Evolutionary conservation across 2,888 invertebrate genomes (phyloP).

Genomic region (Ischnura elegans): DNA sequence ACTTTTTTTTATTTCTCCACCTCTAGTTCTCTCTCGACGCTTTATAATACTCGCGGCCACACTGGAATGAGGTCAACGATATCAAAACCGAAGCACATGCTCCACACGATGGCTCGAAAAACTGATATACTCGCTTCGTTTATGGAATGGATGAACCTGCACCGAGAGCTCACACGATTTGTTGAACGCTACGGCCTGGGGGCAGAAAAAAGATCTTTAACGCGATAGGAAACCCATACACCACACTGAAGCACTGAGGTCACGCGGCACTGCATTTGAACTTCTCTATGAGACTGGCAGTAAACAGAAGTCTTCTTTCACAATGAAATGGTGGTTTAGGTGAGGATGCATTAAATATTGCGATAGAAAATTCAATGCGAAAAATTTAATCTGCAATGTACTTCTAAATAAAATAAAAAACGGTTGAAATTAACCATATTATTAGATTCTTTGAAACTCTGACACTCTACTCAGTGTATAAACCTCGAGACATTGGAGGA

Average conservation of each 20-base stretch:
- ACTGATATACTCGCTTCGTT: not conserved
- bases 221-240: not conserved
- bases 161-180: not conserved
- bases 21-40: not conserved
- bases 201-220: not conserved
- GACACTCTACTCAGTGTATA: too few species aligned
- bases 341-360: too few species aligned
- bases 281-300: too few species aligned
- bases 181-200: not conserved
- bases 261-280: not conserved
- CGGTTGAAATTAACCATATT: too few species aligned
- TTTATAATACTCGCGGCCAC: not conserved
- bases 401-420: too few species aligned
- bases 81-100: not conserved
- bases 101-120: not conserved
- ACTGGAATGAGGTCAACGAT: constrained; percentile 18
- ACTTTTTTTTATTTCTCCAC: not conserved
- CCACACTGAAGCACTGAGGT: not conserved
- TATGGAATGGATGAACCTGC: not conserved
- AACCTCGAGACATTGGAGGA: too few species aligned
- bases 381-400: too few species aligned
- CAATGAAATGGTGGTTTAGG: too few species aligned
- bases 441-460: too few species aligned
- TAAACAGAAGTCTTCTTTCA: too few species aligned
- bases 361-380: too few species aligned